A percentile compares a stretch with the other conserved stretches of the same genome.
Evolutionary conservation across 2,888 invertebrate genomes (phyloP).

Genomic region (Temnothorax ravouxi): DNA sequence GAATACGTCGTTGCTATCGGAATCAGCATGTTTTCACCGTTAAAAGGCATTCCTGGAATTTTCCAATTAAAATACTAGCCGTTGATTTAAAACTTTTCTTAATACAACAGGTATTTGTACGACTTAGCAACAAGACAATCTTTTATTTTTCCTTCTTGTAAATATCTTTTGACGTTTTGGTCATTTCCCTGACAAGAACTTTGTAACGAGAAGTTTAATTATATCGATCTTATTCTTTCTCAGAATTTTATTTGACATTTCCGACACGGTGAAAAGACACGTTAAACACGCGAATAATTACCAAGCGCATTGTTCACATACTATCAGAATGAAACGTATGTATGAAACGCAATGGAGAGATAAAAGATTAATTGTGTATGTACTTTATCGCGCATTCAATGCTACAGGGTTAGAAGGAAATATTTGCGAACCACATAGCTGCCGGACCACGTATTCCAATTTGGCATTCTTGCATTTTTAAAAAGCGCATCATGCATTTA

Average conservation of each 20-base stretch:
- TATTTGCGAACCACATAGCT: conserved; percentile 1
- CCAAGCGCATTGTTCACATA: neutral
- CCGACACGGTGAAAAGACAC: neutral
- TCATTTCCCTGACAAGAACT: neutral
- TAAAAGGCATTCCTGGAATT: conserved; percentile 10
- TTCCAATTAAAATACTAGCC: neutral
- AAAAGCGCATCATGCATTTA: conserved; percentile 23
- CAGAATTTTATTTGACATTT: neutral
- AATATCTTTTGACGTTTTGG: neutral
- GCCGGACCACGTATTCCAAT: conserved; percentile 10
- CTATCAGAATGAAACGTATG: neutral
- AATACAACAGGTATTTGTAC: neutral
- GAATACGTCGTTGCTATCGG: neutral
- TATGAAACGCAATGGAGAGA: neutral
- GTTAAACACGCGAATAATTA: neutral
- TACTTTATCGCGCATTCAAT: neutral
- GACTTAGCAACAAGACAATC: neutral
- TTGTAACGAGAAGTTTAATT: neutral
- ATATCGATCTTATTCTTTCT: neutral
- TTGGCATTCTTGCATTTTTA: conserved; percentile 32
- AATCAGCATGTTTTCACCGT: neutral
- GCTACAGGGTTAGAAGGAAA: neutral
- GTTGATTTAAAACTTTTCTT: conserved; percentile 9
- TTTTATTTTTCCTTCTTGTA: neutral
- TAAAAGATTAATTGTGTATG: conserved; percentile 16